A percentile compares a stretch with the other conserved stretches of the same genome.
Conservation (phyloP, 2,797 vertebrate species). For the Knipowitschia caucasica region DNA sequence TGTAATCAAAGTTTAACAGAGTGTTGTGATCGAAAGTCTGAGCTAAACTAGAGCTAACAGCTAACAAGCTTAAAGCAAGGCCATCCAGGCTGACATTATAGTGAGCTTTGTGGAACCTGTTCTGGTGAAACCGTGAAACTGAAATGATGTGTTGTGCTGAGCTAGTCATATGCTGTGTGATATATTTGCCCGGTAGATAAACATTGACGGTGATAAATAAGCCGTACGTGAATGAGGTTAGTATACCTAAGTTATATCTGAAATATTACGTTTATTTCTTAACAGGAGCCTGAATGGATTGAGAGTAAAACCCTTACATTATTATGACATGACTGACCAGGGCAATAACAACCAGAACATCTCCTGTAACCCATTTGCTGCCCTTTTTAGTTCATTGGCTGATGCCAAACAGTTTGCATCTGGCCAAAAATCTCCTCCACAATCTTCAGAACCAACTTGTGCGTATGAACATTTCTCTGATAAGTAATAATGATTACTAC, state of each 20-base stretch:
- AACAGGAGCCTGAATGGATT: conserved; percentile 68
- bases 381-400: conserved; percentile 93
- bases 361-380: conserved; percentile 95
- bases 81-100: not conserved
- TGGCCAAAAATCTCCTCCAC: conserved; percentile 83
- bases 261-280: not conserved
- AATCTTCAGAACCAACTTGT: conserved; percentile 73
- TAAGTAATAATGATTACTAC: no score
- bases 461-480: conserved; percentile 36
- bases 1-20: conserved; percentile 12
- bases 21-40: conserved; percentile 53
- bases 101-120: not conserved
- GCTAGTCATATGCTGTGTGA: not conserved
- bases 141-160: not conserved
- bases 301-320: conserved; percentile 67
- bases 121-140: not conserved
- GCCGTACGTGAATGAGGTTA: no score
- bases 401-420: conserved; percentile 96
- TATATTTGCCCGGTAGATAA: no score
- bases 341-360: conserved; percentile 98
- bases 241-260: no score
- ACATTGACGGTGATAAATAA: no score
- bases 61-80: conserved; percentile 30
- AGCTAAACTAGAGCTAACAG: conserved; percentile 39
- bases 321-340: conserved; percentile 98